These are phyloP conservation scores for Ailurus styani DNA, from an alignment of 2,113 vertebrate species.

Conservation along the genomic window DNA sequence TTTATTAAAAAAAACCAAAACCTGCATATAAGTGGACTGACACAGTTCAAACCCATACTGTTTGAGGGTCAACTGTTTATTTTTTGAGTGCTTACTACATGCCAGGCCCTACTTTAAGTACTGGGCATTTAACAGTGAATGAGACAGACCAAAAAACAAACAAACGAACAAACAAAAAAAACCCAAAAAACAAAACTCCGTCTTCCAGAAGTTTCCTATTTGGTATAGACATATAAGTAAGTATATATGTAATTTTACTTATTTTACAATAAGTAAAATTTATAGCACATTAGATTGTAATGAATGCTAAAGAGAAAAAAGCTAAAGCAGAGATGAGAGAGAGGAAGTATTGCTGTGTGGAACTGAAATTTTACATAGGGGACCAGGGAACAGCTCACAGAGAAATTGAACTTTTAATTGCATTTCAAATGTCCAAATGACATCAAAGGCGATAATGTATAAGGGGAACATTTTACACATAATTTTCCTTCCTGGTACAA, in stretches of 20 bases:
- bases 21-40: background rate
- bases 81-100: background rate
- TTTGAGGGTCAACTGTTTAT: background rate
- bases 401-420: constrained; percentile 50
- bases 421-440: constrained; percentile 53
- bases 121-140: background rate
- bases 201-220: background rate
- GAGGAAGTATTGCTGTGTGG: background rate
- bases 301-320: background rate
- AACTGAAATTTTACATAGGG: background rate
- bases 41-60: background rate
- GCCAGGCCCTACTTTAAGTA: background rate
- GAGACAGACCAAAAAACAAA: background rate
- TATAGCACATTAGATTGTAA: background rate
- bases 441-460: background rate
- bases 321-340: background rate
- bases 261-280: background rate
- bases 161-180: too few species aligned
- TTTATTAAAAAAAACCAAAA: background rate
- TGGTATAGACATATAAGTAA: background rate
- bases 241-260: too few species aligned
- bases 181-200: background rate
- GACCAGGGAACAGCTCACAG: background rate
- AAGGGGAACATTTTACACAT: background rate
- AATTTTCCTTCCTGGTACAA: background rate